These are phyloP conservation scores for Octodon degus DNA, from an alignment of 2,113 vertebrate genomes.

Conservation along the genomic window DNA sequence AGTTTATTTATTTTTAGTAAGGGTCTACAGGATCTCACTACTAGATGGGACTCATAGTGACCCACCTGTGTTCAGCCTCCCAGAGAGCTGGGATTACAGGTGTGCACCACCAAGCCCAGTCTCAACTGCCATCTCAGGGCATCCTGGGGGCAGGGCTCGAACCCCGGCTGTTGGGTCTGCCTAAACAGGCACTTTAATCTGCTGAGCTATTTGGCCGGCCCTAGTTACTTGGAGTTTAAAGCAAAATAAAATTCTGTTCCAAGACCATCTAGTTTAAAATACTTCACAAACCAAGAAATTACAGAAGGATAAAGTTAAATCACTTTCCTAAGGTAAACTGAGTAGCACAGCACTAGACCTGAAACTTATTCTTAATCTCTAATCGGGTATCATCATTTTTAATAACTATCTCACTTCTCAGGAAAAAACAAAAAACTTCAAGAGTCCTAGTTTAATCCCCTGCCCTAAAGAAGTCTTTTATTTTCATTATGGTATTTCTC, in stretches of 20 bases:
- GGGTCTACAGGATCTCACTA: no score
- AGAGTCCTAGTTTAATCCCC: neutral
- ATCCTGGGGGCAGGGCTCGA: no score
- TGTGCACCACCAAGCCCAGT: no score
- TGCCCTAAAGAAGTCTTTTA: neutral
- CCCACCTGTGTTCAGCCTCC: no score
- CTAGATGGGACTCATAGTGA: no score
- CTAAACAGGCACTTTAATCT: no score
- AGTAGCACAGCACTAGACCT: neutral
- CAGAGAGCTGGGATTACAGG: no score
- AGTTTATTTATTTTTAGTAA: no score
- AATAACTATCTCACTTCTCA: neutral
- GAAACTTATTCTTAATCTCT: neutral
- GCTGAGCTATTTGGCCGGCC: no score
- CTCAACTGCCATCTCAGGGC: no score
- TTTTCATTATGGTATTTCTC: constrained; percentile 11
- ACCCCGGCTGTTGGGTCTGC: no score
- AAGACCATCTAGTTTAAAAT: neutral
- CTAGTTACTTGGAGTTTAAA: neutral
- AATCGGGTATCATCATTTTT: neutral
- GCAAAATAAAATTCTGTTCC: neutral
- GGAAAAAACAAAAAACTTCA: neutral
- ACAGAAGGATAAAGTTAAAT: neutral
- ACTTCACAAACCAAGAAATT: constrained; percentile 37
- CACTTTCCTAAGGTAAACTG: neutral